Evolutionary conservation across 2,797 vertebrate genomes (phyloP).

Genomic region (Smutsia temminckii): DNA sequence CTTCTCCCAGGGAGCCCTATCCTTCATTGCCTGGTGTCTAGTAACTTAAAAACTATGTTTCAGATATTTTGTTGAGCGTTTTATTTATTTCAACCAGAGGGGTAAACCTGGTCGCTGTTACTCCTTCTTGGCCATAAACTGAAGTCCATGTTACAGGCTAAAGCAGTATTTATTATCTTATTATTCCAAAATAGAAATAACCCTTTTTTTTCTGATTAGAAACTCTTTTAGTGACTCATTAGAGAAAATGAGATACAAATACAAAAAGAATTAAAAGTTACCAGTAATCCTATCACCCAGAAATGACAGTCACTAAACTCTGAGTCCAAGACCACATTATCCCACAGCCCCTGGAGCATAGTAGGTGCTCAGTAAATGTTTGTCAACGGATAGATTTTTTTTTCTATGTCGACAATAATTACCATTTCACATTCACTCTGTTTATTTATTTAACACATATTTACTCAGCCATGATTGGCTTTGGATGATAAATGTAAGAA

Average conservation of each 20-base stretch:
- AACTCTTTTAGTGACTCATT: not conserved
- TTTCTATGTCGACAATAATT: not conserved
- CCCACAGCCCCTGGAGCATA: not conserved
- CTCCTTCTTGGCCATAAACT: not conserved
- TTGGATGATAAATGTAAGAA: not conserved
- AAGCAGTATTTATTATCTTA: not conserved
- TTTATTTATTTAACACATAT: not conserved
- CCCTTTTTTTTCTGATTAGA: not conserved
- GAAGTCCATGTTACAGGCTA: not conserved
- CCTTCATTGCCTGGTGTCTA: not conserved
- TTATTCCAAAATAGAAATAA: not conserved
- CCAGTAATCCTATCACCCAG: not conserved
- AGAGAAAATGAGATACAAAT: not conserved
- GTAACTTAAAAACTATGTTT: not conserved
- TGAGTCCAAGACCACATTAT: not conserved
- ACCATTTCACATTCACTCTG: not conserved
- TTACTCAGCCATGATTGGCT: not conserved
- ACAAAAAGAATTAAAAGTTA: not conserved
- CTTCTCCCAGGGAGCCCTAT: too few relatives aligned
- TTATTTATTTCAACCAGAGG: not conserved
- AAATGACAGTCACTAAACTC: not conserved
- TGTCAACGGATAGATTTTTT: not conserved
- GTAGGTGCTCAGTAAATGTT: not conserved
- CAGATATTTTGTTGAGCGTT: not conserved
- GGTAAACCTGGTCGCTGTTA: not conserved